phyloP scores from a whole-genome alignment of 2,888 invertebrate genomes.

The Phania funesta region DNA sequence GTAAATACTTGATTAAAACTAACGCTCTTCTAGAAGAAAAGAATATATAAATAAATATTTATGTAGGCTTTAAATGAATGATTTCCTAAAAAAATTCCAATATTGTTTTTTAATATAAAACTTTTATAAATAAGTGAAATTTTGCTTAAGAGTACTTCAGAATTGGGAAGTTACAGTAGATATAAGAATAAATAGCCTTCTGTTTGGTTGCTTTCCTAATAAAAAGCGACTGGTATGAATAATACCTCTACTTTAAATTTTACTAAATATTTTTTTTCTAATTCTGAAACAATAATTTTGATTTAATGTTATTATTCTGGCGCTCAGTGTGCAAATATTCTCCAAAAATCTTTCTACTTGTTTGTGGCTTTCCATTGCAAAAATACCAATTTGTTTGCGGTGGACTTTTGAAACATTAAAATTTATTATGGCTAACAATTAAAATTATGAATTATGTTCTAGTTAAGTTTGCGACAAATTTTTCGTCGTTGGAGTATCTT shows the following conservation, averaged over 20 bases:
- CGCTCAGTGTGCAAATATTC: background rate
- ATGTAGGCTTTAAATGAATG: too few species aligned
- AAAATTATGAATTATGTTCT: slow-evolving; percentile 63
- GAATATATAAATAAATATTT: too few species aligned
- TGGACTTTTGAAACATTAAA: slow-evolving; percentile 48
- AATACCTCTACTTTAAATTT: background rate
- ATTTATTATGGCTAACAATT: slow-evolving; percentile 64
- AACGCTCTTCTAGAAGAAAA: too few species aligned
- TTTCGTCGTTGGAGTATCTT: slow-evolving; percentile 27
- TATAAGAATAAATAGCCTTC: too few species aligned
- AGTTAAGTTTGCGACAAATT: slow-evolving; percentile 61
- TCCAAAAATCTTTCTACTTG: background rate
- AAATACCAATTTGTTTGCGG: slow-evolving; percentile 39
- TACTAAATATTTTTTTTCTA: background rate
- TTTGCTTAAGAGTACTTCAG: too few species aligned
- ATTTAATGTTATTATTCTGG: background rate
- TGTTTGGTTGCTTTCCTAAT: too few species aligned
- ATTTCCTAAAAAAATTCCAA: too few species aligned
- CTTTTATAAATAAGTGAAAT: too few species aligned
- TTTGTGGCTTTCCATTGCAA: background rate
- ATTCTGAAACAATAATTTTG: background rate
- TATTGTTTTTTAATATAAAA: too few species aligned
- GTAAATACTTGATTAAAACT: too few species aligned
- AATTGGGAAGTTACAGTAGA: too few species aligned
- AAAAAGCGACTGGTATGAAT: too few species aligned